phyloP scores from a whole-genome alignment of 2,797 vertebrate species.

The Dipus sagitta region DNA sequence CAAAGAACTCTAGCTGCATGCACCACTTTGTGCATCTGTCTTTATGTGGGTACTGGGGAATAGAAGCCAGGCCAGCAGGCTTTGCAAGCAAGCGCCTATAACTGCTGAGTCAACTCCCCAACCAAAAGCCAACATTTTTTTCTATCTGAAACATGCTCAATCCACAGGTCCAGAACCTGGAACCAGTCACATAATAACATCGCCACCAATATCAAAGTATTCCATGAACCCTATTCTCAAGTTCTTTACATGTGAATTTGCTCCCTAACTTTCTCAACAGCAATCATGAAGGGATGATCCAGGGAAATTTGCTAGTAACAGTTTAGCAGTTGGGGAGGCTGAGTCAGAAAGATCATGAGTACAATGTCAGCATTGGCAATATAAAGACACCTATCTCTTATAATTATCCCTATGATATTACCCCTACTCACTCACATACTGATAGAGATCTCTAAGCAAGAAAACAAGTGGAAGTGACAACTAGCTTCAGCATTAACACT shows the following conservation, averaged over 20 bases:
- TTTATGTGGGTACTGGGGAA: too few relatives aligned
- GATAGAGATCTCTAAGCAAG: not conserved
- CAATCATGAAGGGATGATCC: not conserved
- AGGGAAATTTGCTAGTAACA: not conserved
- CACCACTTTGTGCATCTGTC: too few relatives aligned
- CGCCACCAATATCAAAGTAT: not conserved
- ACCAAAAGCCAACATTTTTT: not conserved
- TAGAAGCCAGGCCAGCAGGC: too few relatives aligned
- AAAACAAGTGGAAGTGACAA: not conserved
- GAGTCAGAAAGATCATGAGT: not conserved
- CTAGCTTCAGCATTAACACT: not conserved
- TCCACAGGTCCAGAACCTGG: too few relatives aligned
- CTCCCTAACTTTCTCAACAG: constrained; percentile 11
- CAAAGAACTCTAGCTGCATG: too few relatives aligned
- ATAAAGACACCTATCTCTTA: not conserved
- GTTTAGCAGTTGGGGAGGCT: not conserved
- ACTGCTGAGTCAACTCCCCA: too few relatives aligned
- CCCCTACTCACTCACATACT: not conserved
- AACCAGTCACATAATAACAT: not conserved
- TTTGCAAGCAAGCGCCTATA: too few relatives aligned
- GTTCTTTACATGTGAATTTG: not conserved
- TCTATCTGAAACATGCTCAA: not conserved
- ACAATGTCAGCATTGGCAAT: not conserved
- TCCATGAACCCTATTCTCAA: not conserved
- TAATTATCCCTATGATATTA: not conserved